Evolutionary conservation across 2,113 vertebrate species (phyloP).

Genomic region (Spea bombifrons): DNA sequence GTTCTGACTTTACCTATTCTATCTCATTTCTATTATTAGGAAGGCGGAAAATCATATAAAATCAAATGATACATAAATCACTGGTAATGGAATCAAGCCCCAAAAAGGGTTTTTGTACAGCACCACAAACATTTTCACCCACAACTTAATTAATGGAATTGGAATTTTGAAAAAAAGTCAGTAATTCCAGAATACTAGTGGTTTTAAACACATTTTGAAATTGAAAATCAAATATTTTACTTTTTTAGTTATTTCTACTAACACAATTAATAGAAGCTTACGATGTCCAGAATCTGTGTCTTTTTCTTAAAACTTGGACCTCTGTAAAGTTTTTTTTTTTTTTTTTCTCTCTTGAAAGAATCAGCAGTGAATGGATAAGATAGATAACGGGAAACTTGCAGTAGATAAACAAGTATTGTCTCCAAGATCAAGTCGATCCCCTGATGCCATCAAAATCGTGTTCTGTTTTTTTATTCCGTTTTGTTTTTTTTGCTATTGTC

Average conservation of each 20-base stretch:
- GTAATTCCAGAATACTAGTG: slow-evolving; percentile 10
- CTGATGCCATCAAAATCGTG: slow-evolving; percentile 53
- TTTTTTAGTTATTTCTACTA: neutral
- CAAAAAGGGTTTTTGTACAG: slow-evolving; percentile 1
- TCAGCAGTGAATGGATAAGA: slow-evolving; percentile 37
- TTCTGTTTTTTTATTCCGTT: slow-evolving; percentile 44
- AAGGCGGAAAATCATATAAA: neutral
- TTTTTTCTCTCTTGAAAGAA: slow-evolving; percentile 37
- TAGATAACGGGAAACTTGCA: slow-evolving; percentile 32
- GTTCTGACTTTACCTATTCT: no score
- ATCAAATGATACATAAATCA: neutral
- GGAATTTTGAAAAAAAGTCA: neutral
- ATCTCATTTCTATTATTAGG: neutral
- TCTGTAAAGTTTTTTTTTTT: slow-evolving; percentile 28
- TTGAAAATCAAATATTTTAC: neutral
- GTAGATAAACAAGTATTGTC: slow-evolving; percentile 29
- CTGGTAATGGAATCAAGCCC: neutral
- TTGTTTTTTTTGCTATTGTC: slow-evolving; percentile 48
- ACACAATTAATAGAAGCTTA: neutral
- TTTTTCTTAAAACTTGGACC: slow-evolving; percentile 23
- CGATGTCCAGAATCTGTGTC: neutral
- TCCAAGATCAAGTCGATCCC: slow-evolving; percentile 51
- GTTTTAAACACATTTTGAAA: slow-evolving; percentile 11
- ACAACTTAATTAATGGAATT: neutral
- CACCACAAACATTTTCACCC: slow-evolving; percentile 21